Evolutionary conservation across 2,888 invertebrate genomes (phyloP).

Genomic region (Ctenicera cuprea): DNA sequence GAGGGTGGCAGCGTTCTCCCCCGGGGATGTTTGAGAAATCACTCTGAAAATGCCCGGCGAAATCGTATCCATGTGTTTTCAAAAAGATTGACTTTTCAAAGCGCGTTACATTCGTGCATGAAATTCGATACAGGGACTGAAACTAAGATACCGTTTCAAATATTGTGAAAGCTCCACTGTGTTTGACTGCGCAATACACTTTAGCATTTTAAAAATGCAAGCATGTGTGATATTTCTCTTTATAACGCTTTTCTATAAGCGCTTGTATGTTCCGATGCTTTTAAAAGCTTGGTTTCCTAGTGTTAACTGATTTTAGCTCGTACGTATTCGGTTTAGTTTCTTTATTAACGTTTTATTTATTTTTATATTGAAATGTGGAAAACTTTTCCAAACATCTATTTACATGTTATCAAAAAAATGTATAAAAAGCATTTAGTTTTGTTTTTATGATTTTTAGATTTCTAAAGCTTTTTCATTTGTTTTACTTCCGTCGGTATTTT

Average conservation of each 20-base stretch:
- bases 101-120: conserved; percentile 49
- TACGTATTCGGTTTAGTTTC: too few species aligned
- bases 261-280: too few species aligned
- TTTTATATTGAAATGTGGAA: too few species aligned
- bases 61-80: conserved; percentile 42
- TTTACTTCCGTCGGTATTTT: too few species aligned
- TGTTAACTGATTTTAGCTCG: too few species aligned
- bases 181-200: not conserved
- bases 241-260: not conserved
- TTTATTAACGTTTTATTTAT: too few species aligned
- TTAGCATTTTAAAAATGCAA: not conserved
- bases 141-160: conserved; percentile 40
- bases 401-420: too few species aligned
- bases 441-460: too few species aligned
- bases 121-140: conserved; percentile 43
- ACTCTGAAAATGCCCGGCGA: conserved; percentile 38
- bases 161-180: not conserved
- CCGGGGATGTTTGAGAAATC: conserved; percentile 41
- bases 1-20: conserved; percentile 52
- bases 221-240: not conserved
- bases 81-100: conserved; percentile 49
- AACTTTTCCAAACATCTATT: too few species aligned
- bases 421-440: too few species aligned
- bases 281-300: too few species aligned
- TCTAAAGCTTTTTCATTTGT: too few species aligned